Percentiles rank a stretch among this genome's conserved stretches.
These are phyloP conservation scores for Allacma fusca DNA, from an alignment of 2,888 invertebrate genomes.

Conservation along the genomic window DNA sequence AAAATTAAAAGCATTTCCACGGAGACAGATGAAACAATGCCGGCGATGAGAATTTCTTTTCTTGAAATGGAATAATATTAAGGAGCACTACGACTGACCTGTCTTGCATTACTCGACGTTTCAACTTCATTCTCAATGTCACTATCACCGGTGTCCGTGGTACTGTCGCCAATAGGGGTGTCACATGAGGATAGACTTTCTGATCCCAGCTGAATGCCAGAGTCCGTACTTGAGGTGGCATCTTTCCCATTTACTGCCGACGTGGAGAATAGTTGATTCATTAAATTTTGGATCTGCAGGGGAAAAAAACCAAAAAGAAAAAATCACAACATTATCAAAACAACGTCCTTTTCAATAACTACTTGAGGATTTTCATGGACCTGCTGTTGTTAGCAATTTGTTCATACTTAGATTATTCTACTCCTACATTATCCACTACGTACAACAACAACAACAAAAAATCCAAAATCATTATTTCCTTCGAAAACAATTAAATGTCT, in stretches of 20 bases:
- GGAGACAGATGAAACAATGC: too few species aligned
- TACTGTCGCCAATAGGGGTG: conserved; percentile 61
- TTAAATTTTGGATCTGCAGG: conserved; percentile 60
- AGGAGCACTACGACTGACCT: conserved; percentile 49
- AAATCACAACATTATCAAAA: neutral
- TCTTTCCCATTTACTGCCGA: conserved; percentile 53
- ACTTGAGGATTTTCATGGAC: too few species aligned
- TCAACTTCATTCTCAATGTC: conserved; percentile 61
- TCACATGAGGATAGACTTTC: conserved; percentile 61
- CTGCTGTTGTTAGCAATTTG: too few species aligned
- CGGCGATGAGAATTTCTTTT: too few species aligned
- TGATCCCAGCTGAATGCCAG: conserved; percentile 61
- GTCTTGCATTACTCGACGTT: conserved; percentile 56
- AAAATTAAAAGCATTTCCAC: too few species aligned
- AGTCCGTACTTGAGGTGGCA: conserved; percentile 61
- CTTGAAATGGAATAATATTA: too few species aligned
- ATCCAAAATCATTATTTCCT: too few species aligned
- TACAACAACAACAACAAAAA: too few species aligned
- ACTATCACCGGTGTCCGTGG: conserved; percentile 61
- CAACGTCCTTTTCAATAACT: neutral
- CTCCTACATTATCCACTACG: too few species aligned
- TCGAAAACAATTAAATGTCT: too few species aligned
- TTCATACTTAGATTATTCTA: too few species aligned
- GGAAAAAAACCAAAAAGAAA: conserved; percentile 18
- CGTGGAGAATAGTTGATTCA: conserved; percentile 59